Evolutionary conservation across 2,888 invertebrate genomes (phyloP).

Genomic region (Sussaba pulchella): DNA sequence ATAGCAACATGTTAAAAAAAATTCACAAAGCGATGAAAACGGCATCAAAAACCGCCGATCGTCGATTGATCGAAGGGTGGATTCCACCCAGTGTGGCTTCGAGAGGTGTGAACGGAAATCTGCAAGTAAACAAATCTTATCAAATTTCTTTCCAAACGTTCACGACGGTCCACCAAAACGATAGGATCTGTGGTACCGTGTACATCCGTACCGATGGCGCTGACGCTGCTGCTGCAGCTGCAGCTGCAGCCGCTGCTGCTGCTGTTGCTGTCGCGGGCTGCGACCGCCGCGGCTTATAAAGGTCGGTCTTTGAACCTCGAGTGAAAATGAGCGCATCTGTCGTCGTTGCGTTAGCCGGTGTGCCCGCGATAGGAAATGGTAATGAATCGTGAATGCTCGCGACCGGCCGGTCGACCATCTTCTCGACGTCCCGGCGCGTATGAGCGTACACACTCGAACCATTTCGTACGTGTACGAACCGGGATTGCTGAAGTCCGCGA

Average conservation of each 20-base stretch:
- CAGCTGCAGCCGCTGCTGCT: conserved; percentile 14
- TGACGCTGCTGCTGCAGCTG: conserved; percentile 42
- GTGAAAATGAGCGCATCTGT: conserved; percentile 71
- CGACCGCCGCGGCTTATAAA: conserved; percentile 58
- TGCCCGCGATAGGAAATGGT: conserved; percentile 67
- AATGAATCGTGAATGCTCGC: conserved; percentile 66
- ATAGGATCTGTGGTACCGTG: conserved; percentile 13
- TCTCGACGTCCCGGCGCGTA: no score
- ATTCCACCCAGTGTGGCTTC: no score
- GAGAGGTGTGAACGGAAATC: no score
- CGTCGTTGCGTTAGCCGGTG: conserved; percentile 38
- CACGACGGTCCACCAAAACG: no score
- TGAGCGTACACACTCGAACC: no score
- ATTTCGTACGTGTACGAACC: neutral
- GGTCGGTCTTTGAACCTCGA: conserved; percentile 70
- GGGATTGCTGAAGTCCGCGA: conserved; percentile 3
- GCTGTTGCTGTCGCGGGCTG: neutral
- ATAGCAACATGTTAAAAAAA: no score
- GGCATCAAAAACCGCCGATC: no score
- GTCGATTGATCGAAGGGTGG: no score
- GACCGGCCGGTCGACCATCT: no score
- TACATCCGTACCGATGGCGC: conserved; percentile 46
- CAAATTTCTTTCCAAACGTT: no score
- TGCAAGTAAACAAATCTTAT: no score
- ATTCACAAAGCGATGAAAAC: no score